A percentile compares a stretch with the other conserved stretches of the same genome.
These are phyloP conservation scores for Hypsopygia costalis DNA, from an alignment of 2,888 invertebrate genomes.

Conservation along the genomic window DNA sequence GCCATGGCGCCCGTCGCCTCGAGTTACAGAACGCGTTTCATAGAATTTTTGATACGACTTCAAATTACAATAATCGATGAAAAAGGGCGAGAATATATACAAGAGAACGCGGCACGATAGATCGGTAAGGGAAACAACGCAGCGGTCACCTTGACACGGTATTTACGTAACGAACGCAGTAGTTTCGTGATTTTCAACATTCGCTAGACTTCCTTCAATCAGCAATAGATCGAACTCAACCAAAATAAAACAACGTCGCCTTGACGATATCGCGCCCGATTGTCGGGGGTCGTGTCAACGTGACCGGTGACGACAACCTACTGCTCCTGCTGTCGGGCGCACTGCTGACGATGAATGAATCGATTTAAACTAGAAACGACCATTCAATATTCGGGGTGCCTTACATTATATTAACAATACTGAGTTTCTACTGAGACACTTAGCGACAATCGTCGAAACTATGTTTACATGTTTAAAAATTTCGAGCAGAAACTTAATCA, in stretches of 20 bases:
- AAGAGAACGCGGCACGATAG: constrained; percentile 35
- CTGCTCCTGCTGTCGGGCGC: constrained; percentile 13
- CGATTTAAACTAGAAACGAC: constrained; percentile 3
- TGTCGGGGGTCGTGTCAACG: constrained; percentile 20
- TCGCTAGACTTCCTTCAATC: constrained; percentile 10
- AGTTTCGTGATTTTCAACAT: constrained; percentile 13
- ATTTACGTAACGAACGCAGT: constrained; percentile 23
- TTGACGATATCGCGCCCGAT: neutral
- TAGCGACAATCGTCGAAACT: constrained; percentile 2
- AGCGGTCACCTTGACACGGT: constrained; percentile 40
- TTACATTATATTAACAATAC: constrained; percentile 4
- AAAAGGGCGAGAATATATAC: constrained; percentile 42
- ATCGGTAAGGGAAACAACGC: constrained; percentile 32
- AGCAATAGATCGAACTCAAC: neutral
- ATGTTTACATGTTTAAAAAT: too few species aligned
- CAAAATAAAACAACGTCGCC: neutral
- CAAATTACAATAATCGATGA: constrained; percentile 33
- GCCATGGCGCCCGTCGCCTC: constrained; percentile 9
- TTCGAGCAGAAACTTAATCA: neutral
- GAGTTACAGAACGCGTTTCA: constrained; percentile 14
- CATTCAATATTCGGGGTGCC: constrained; percentile 12
- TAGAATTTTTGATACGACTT: constrained; percentile 23
- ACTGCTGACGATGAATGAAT: constrained; percentile 20
- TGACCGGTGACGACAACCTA: constrained; percentile 14
- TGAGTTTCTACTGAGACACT: constrained; percentile 12